Percentiles rank a stretch among this genome's conserved stretches.
Evolutionary conservation across 2,113 vertebrate genomes (phyloP).

Genomic region (Myotis davidii): DNA sequence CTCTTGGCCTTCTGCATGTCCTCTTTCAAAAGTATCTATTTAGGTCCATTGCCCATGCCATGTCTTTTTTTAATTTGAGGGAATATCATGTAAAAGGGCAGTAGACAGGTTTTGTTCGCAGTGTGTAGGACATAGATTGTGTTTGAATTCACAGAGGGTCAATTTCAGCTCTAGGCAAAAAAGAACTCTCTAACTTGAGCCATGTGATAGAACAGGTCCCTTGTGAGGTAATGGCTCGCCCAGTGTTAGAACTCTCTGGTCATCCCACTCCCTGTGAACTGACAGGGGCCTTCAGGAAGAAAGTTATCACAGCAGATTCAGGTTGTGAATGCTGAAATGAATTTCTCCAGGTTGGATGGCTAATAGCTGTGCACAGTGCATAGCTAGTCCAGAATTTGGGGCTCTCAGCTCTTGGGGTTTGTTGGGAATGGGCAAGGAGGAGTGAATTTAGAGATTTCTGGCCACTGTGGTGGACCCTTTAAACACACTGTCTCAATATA

Average conservation of each 20-base stretch:
- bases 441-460: background rate
- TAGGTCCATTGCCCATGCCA: background rate
- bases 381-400: background rate
- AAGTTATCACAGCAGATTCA: background rate
- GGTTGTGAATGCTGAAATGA: background rate
- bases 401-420: background rate
- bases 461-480: background rate
- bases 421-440: background rate
- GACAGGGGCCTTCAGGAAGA: background rate
- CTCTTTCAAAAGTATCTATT: too few relatives aligned
- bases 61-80: background rate
- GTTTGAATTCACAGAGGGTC: background rate
- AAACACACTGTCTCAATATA: accelerated
- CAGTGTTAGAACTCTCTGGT: slow-evolving; percentile 19
- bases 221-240: slow-evolving; percentile 57
- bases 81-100: background rate
- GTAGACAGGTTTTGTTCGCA: background rate
- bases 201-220: slow-evolving; percentile 30
- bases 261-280: background rate
- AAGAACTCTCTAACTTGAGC: slow-evolving; percentile 31
- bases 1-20: too few relatives aligned
- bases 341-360: slow-evolving; percentile 21
- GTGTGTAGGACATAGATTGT: background rate
- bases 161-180: background rate
- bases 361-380: background rate